Percentiles rank a stretch among this genome's conserved stretches.
phyloP scores from a whole-genome alignment of 30 jellyfish, hydroid and myxozoan genomes.

The Hydractinia symbiolongicarpus region DNA sequence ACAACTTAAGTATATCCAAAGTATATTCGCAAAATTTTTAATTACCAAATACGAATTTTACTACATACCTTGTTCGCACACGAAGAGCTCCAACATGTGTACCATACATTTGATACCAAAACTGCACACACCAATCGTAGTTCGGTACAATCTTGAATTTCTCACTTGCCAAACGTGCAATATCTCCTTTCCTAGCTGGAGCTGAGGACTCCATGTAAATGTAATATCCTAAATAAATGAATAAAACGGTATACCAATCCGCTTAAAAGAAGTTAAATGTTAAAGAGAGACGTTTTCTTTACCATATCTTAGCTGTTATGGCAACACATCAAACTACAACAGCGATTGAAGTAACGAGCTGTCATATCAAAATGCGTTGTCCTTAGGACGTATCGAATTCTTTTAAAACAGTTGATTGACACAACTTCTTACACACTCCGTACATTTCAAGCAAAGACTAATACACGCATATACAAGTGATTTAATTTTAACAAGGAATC shows the following conservation, averaged over 20 bases:
- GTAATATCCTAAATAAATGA: slow-evolving; percentile 56
- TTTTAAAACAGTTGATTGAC: too few species aligned
- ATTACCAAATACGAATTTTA: not conserved
- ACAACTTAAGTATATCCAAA: too few species aligned
- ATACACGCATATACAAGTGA: not conserved
- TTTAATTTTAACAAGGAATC: not conserved
- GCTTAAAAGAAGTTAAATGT: too few species aligned
- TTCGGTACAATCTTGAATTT: slow-evolving; percentile 83
- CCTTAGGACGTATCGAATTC: too few species aligned
- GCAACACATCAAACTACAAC: too few species aligned
- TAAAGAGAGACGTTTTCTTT: too few species aligned
- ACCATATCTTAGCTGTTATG: too few species aligned
- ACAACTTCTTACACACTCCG: too few species aligned
- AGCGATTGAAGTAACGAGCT: too few species aligned
- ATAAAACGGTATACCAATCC: too few species aligned
- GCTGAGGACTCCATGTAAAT: slow-evolving; percentile 86
- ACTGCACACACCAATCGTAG: slow-evolving; percentile 83
- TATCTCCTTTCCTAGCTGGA: slow-evolving; percentile 74
- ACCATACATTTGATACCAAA: slow-evolving; percentile 94
- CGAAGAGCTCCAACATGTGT: slow-evolving; percentile 52
- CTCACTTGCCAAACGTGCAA: slow-evolving; percentile 73
- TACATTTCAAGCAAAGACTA: not conserved
- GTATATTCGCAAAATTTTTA: too few species aligned
- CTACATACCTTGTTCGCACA: slow-evolving; percentile 52
- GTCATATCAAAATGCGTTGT: too few species aligned